Conservation (phyloP, 2,888 invertebrate species). For the Calameuta pallipes region DNA sequence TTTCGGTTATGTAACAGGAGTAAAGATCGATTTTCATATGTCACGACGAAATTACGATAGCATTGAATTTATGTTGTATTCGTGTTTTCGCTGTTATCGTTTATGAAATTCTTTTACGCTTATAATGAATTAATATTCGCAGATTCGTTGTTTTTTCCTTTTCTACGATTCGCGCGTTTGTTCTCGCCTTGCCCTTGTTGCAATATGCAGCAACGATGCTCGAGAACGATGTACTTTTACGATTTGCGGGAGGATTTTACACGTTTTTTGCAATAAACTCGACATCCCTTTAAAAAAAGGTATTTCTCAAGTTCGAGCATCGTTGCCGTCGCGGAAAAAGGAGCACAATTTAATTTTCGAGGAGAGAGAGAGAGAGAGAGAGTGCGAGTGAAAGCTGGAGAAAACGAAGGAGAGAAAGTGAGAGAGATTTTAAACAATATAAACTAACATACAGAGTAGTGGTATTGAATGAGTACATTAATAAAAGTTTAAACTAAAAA, state of each 20-base stretch:
- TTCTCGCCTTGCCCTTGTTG: background rate
- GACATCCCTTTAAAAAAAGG: background rate
- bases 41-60: background rate
- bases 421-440: conserved; percentile 22
- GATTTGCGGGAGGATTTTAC: conserved; percentile 8
- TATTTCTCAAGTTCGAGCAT: conserved; percentile 7
- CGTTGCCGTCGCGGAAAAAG: conserved; percentile 7
- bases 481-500: conserved; percentile 19
- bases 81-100: background rate
- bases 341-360: background rate
- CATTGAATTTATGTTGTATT: background rate
- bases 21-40: background rate
- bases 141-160: background rate
- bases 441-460: conserved; percentile 27
- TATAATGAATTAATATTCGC: background rate
- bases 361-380: conserved; percentile 7
- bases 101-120: background rate
- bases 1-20: background rate
- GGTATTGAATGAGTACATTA: conserved; percentile 24
- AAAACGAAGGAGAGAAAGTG: background rate
- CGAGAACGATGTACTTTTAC: background rate
- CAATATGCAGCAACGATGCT: background rate
- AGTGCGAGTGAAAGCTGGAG: background rate
- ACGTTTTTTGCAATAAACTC: conserved; percentile 13
- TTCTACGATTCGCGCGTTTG: background rate